phyloP scores from a whole-genome alignment of 2,888 invertebrate genomes.

The Strigamia crassipes region DNA sequence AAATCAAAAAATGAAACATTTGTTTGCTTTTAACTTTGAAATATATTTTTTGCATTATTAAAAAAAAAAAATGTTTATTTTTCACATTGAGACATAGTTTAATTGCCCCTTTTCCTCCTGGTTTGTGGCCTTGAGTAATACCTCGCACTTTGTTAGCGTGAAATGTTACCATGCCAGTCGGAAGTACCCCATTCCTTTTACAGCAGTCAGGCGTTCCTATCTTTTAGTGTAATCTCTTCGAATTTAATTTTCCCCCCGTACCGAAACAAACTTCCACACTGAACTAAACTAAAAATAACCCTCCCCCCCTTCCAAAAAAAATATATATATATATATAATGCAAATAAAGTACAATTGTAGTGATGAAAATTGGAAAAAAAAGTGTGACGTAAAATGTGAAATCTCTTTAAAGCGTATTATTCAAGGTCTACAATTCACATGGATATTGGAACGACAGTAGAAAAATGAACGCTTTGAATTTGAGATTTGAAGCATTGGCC shows the following conservation, averaged over 20 bases:
- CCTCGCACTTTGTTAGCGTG: constrained; percentile 5
- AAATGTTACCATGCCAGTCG: constrained; percentile 4
- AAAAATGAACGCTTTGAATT: constrained; percentile 27
- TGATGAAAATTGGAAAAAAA: too few species aligned
- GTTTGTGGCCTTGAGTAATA: background rate
- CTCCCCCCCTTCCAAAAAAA: background rate
- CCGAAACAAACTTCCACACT: background rate
- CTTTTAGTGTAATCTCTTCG: constrained; percentile 8
- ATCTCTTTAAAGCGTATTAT: too few species aligned
- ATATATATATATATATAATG: too few species aligned
- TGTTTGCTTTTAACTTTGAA: too few species aligned
- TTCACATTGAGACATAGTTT: too few species aligned
- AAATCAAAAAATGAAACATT: too few species aligned
- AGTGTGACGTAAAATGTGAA: too few species aligned
- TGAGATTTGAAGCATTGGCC: constrained; percentile 30
- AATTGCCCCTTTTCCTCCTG: background rate
- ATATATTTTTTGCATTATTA: too few species aligned
- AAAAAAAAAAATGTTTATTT: too few species aligned
- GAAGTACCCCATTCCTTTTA: constrained; percentile 21
- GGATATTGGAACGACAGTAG: background rate
- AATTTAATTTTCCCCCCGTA: background rate
- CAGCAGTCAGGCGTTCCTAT: constrained; percentile 4
- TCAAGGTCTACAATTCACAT: background rate
- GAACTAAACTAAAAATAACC: too few species aligned
- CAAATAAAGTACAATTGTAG: too few species aligned